Evolutionary conservation across 2,888 invertebrate species (phyloP).

Genomic region (Aspidiotus destructor): DNA sequence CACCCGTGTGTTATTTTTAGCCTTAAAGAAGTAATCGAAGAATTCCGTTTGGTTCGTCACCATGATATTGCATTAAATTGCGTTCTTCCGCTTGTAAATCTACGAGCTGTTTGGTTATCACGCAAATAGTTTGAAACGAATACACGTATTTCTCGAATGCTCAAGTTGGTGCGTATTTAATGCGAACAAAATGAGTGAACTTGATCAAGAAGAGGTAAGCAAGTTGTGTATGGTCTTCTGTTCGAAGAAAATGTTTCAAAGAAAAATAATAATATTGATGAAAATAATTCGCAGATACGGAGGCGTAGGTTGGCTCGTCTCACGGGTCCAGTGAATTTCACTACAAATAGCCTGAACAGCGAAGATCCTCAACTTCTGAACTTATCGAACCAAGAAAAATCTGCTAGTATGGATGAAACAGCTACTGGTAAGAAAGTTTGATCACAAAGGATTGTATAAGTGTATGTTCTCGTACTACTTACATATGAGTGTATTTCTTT

Average conservation of each 20-base stretch:
- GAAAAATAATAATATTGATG: background rate
- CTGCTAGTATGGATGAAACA: background rate
- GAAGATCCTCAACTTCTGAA: background rate
- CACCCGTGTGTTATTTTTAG: background rate
- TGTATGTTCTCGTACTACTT: no score
- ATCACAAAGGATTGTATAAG: background rate
- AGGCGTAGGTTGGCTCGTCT: conserved; percentile 24
- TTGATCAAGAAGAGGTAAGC: conserved; percentile 81
- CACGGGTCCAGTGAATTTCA: background rate
- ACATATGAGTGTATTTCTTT: background rate
- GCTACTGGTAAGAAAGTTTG: background rate
- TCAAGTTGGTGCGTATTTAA: background rate
- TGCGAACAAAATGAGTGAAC: conserved; percentile 58
- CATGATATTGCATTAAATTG: conserved; percentile 2
- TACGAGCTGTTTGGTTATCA: background rate
- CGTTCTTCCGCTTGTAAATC: background rate
- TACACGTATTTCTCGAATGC: background rate
- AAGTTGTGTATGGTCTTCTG: conserved; percentile 8
- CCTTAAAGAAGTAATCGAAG: background rate
- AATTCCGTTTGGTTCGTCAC: background rate
- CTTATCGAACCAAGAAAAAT: background rate
- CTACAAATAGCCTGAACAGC: no score
- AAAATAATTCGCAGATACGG: conserved; percentile 10
- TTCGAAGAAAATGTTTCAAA: background rate
- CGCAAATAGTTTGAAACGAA: no score